These are phyloP conservation scores for Mylabris phalerata DNA, from an alignment of 1,140 invertebrate species.

Conservation along the genomic window DNA sequence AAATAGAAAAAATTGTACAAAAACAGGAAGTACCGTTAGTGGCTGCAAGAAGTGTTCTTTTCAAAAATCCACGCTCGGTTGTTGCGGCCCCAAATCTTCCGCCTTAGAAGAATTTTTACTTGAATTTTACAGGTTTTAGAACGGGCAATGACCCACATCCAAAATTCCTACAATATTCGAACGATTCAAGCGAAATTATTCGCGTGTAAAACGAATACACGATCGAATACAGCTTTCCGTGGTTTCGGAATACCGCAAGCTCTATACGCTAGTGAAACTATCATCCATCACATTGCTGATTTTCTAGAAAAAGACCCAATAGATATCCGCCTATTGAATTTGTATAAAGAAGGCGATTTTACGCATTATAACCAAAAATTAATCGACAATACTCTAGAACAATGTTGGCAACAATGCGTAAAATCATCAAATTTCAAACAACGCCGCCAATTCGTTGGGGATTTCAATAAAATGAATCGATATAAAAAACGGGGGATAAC, in stretches of 20 bases:
- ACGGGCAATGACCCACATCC: constrained; percentile 68
- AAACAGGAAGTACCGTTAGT: too few species aligned
- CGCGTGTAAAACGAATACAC: constrained; percentile 74
- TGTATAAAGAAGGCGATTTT: constrained; percentile 69
- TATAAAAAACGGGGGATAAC: background rate
- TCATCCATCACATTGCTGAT: constrained; percentile 67
- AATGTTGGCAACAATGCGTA: constrained; percentile 76
- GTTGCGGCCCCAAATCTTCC: background rate
- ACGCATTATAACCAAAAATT: constrained; percentile 76
- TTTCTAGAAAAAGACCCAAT: constrained; percentile 56
- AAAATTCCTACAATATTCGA: constrained; percentile 71
- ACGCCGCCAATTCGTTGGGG: constrained; percentile 51
- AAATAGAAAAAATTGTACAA: too few species aligned
- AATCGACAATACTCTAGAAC: constrained; percentile 62
- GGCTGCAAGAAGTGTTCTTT: too few species aligned
- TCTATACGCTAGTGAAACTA: constrained; percentile 74
- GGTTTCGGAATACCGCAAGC: constrained; percentile 81
- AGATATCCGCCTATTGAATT: constrained; percentile 55
- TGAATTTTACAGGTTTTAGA: constrained; percentile 71
- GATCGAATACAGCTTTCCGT: constrained; percentile 82
- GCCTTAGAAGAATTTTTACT: constrained; percentile 36
- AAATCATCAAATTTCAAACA: constrained; percentile 57
- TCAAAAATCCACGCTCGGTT: too few species aligned
- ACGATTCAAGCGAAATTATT: constrained; percentile 58
- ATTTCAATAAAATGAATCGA: constrained; percentile 55